Evolutionary conservation across 2,797 vertebrate genomes (phyloP).

Genomic region (Perdix hodgsoniae): DNA sequence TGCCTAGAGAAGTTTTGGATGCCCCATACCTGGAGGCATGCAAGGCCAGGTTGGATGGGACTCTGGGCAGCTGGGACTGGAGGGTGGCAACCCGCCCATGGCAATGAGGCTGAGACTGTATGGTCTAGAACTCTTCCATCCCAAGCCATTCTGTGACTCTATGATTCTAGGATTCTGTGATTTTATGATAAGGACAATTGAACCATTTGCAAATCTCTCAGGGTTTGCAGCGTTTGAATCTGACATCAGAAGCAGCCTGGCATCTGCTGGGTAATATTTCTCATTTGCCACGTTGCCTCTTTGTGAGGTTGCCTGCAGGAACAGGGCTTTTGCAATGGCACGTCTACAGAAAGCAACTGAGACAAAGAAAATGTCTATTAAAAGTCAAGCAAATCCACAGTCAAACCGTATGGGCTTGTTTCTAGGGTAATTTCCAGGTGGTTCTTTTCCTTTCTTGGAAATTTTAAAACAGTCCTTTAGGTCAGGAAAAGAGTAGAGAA

Average conservation of each 20-base stretch:
- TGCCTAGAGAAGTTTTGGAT: too few species aligned
- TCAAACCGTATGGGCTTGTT: background rate
- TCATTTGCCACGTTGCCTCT: rapidly evolving
- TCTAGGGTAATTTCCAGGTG: background rate
- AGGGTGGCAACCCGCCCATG: too few species aligned
- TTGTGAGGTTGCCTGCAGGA: background rate
- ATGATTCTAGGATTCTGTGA: too few species aligned
- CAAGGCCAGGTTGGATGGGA: too few species aligned
- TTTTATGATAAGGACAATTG: rapidly evolving
- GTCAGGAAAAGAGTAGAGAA: slow-evolving; percentile 3
- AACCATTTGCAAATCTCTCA: background rate
- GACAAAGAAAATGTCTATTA: background rate
- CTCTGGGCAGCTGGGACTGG: too few species aligned
- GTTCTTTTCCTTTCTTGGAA: background rate
- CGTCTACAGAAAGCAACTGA: background rate
- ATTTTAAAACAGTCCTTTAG: background rate
- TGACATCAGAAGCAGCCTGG: background rate
- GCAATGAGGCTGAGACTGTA: too few species aligned
- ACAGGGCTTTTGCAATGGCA: background rate
- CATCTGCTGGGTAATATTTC: background rate
- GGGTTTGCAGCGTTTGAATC: background rate
- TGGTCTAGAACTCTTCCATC: too few species aligned
- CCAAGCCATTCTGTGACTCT: too few species aligned
- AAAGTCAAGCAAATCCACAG: background rate
- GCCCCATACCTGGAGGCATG: too few species aligned